Evolutionary conservation across 2,113 vertebrate species (phyloP).

Genomic region (Boulengeromyrus knoepffleri): DNA sequence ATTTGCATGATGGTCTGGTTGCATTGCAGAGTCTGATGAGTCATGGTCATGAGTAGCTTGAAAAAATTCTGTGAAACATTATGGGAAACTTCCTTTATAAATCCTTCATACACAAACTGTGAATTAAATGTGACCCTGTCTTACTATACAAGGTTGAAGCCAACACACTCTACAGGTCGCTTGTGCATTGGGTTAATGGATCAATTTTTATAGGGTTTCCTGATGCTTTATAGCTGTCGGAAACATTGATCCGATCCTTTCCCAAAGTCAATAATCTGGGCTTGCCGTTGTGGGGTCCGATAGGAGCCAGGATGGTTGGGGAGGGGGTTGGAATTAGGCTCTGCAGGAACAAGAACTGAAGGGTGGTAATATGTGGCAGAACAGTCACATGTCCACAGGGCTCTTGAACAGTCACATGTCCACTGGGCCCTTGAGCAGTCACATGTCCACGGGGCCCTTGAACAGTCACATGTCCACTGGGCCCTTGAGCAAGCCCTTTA

Average conservation of each 20-base stretch:
- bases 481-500: not conserved
- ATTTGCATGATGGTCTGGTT: not conserved
- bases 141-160: not conserved
- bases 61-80: not conserved
- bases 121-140: not conserved
- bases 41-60: not conserved
- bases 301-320: not conserved
- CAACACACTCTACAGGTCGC: not conserved
- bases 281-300: not conserved
- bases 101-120: not conserved
- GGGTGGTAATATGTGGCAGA: not conserved
- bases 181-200: not conserved
- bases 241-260: not conserved
- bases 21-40: not conserved
- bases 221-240: not conserved
- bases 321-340: not conserved
- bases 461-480: too few species aligned
- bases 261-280: not conserved
- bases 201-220: not conserved
- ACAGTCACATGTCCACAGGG: too few species aligned
- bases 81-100: not conserved
- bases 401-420: too few species aligned
- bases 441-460: too few species aligned
- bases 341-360: not conserved
- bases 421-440: too few species aligned